Evolutionary conservation across 2,888 invertebrate genomes (phyloP), one percentile per base, ranked within the genome.

Genomic region (Fragum fragum): DNA sequence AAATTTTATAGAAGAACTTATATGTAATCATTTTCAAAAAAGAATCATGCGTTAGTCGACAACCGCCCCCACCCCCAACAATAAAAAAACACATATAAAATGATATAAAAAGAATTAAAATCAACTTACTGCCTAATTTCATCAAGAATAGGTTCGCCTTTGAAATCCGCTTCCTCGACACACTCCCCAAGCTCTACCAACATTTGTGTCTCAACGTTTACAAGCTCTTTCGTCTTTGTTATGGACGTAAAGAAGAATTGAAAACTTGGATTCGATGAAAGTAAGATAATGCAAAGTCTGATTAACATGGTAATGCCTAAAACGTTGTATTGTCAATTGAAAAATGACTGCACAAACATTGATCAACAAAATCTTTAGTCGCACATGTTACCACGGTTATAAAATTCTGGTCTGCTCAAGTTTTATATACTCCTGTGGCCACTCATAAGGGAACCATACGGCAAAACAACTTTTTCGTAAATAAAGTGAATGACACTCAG

Each of bases 141-240:
- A 26, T 57, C 57, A 28, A 9, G 7, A 16, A 57, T 57, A 3
- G 7, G 26, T 28, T 26, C 28, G 11, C 57, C 21, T 1, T 23
- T 28, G 3, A 3, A 3, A 26, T 57, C 28, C 28, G 57, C 26
- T 23, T 57, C 26, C 9, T 63, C n/a, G 9, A 63, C 28, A 32
- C 18, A 32, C 16, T 32, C 32, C n/a, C 63, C 63, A 32, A 63
- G 63, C 32, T 29, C 63, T 1, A 32, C n/a, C 3, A 63, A 9
- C 63, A 63, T 63, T 18, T 36, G 18, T 28, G 28, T 63, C n/a
- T 63, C 63, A 6, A 63, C 36, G 16, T n/a, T 16, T 32, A 63
- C 63, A 3, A 63, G 63, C 28, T 63, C 63, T n/a, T 7, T 36
- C 2, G 63, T 63, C 7, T 9, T 29, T 63, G 14, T 16, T 9